Base-by-base conservation (phyloP, 2,888 invertebrate genomes). In the Orchesella flavescens region DNA sequence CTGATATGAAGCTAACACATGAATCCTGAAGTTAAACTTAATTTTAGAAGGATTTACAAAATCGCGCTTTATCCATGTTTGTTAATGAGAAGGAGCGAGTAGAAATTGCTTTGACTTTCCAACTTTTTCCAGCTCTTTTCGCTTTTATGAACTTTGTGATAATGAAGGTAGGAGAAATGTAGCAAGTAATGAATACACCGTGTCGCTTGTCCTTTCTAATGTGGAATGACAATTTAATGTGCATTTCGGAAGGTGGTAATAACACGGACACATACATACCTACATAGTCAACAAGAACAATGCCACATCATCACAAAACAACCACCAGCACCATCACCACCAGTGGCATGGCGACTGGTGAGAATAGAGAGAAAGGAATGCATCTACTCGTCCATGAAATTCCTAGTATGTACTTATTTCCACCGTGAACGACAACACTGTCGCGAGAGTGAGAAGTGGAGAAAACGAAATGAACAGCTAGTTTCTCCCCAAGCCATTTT, bases 331-430 rank as follows among this genome's bases (percentile, higher is more conserved):
- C 34, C 7, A 34, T 34, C 2, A 2, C 34, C 34, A 34, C 3
- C 7, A 7, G 34, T 34, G 34, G 34, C 34, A 34, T 7, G 34
- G 34, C 34, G 2, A 34, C 34, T 34, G 55, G 21, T 5, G 17
- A 5, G 15, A n/a, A 0, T 23, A 49, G 23, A 65, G 15, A 53
- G 46, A 24, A 63, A 53, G 17, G 23, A 23, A 3, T 1, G 23
- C 55, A 43, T 19, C 7, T 66, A 49, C 69, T 55, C 69, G 69
- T 69, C 57, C 77, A 77, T 77, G 61, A 77, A 77, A 34, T 77
- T 34, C 34, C 34, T 7, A 7, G 3, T 34, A 34, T 7, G 34
- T 7, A 7, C 7, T 34, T 34, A 34, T 7, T 34, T 34, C 2
- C 34, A 34, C 34, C n/a, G n/a, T n/a, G n/a, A n/a, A 34, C 24